phyloP scores from a whole-genome alignment of 2,888 invertebrate genomes.

The Halictus quadricinctus region DNA sequence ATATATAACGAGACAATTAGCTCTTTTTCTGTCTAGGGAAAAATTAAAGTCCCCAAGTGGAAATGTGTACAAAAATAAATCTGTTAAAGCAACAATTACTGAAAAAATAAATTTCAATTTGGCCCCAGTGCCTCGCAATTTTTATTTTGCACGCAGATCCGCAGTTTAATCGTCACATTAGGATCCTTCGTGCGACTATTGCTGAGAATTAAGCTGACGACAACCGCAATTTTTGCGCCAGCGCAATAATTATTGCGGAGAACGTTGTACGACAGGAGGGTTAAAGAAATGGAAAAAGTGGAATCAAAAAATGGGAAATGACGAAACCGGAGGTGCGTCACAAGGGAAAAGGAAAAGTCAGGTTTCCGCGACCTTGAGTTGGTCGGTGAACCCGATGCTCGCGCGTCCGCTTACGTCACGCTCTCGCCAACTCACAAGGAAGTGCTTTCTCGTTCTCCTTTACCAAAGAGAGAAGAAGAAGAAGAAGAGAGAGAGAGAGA shows the following conservation, averaged over 20 bases:
- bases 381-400: constrained; percentile 55
- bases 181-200: too few species aligned
- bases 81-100: too few species aligned
- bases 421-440: constrained; percentile 52
- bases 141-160: too few species aligned
- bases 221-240: too few species aligned
- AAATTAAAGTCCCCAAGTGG: too few species aligned
- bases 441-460: constrained; percentile 52
- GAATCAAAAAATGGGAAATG: not conserved
- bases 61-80: too few species aligned
- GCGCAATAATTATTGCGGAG: not conserved
- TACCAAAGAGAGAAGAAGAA: constrained; percentile 17
- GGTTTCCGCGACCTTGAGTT: constrained; percentile 56
- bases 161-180: too few species aligned
- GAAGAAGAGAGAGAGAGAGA: not conserved
- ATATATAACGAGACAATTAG: too few species aligned
- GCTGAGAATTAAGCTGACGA: too few species aligned
- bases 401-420: constrained; percentile 56
- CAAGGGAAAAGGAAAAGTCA: constrained; percentile 36
- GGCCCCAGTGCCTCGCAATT: too few species aligned
- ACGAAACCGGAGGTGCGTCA: not conserved
- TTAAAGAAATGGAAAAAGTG: not conserved
- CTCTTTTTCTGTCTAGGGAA: too few species aligned
- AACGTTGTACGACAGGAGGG: not conserved
- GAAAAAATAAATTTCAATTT: too few species aligned